Percentiles rank a stretch among this genome's conserved stretches.
phyloP scores from a whole-genome alignment of 2,888 invertebrate species.

The Fissipunctia ypsillon region DNA sequence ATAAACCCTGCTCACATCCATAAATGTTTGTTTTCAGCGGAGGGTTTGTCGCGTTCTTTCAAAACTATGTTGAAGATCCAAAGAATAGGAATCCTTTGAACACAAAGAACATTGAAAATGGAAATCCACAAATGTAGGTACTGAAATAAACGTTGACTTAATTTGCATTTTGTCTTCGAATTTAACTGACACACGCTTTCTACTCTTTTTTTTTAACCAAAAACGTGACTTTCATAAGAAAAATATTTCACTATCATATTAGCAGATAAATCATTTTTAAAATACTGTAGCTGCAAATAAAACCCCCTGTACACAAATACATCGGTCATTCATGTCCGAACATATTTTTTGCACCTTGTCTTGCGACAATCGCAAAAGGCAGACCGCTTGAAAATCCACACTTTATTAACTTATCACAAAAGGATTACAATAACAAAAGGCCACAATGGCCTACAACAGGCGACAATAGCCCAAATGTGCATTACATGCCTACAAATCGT shows the following conservation, averaged over 20 bases:
- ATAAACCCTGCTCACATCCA: neutral
- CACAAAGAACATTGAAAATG: neutral
- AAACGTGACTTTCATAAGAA: neutral
- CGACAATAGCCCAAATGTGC: conserved; percentile 73
- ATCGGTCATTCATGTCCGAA: conserved; percentile 84
- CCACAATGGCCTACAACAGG: conserved; percentile 58
- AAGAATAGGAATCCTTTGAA: neutral
- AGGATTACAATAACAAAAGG: conserved; percentile 73
- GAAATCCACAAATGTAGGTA: neutral
- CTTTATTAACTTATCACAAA: conserved; percentile 81
- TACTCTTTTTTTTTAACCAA: neutral
- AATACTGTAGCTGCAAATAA: neutral
- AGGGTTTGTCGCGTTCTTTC: neutral
- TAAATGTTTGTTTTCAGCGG: neutral
- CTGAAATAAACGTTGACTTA: neutral
- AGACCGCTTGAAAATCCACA: conserved; percentile 76
- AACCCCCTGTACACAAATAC: conserved; percentile 73
- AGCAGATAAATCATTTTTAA: neutral
- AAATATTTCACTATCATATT: neutral
- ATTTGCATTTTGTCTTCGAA: neutral
- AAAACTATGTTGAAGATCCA: too few relatives aligned
- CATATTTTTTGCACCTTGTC: conserved; percentile 83
- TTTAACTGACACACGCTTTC: neutral
- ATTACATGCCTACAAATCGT: conserved; percentile 65
- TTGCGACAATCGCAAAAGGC: conserved; percentile 73